A percentile compares a stretch with the other conserved stretches of the same genome.
Conservation (phyloP, 64 coral and sea anemone genomes). For the Porites lutea region DNA sequence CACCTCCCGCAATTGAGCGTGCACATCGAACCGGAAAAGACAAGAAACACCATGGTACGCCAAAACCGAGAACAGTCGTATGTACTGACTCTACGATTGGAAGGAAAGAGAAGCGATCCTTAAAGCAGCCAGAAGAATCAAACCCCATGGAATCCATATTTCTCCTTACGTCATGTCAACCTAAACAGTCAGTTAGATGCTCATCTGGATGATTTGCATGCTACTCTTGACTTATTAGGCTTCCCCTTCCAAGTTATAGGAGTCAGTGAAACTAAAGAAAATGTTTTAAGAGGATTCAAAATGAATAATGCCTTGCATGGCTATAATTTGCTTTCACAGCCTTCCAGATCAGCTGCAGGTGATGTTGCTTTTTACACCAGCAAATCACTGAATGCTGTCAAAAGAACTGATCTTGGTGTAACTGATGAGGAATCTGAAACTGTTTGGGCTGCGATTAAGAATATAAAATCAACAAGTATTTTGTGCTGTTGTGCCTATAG, state of each 20-base stretch:
- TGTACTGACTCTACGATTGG: conserved; percentile 1
- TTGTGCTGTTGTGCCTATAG: conserved; percentile 33
- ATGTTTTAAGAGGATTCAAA: conserved; percentile 5
- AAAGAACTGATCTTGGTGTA: background rate
- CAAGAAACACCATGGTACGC: background rate
- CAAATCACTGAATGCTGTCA: background rate
- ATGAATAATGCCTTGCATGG: conserved; percentile 22
- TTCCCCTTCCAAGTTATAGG: conserved; percentile 45
- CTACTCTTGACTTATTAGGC: conserved; percentile 9
- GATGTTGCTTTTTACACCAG: conserved; percentile 11
- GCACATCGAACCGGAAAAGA: background rate
- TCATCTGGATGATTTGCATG: background rate
- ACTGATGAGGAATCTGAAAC: conserved; percentile 33
- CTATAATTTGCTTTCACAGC: background rate
- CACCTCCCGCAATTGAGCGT: background rate
- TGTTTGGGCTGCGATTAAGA: conserved; percentile 45
- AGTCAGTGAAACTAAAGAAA: conserved; percentile 39
- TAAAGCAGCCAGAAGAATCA: background rate
- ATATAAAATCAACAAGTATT: conserved; percentile 52
- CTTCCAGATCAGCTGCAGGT: conserved; percentile 6
- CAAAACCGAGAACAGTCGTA: conserved; percentile 9
- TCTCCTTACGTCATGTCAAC: background rate
- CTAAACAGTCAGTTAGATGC: background rate
- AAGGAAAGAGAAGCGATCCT: conserved; percentile 10
- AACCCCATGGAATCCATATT: background rate